Evolutionary conservation across 2,797 vertebrate genomes (phyloP), one percentile per base, ranked within the genome.

Genomic region (Bovichtus variegatus): DNA sequence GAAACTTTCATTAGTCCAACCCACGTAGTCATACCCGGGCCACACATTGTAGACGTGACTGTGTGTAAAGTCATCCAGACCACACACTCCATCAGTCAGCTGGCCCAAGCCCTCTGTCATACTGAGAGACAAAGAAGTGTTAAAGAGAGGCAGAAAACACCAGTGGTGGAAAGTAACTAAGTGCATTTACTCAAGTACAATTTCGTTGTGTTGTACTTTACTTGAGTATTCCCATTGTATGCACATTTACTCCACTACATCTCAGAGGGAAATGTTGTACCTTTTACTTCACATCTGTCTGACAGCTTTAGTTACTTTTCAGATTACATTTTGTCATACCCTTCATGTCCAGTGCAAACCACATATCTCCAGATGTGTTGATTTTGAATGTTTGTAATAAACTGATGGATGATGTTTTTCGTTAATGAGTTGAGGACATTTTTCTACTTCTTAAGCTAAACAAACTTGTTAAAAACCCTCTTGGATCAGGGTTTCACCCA

Each of bases 31-130:
- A 0, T 99, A 99, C 16, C 98, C 98, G 0, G 97, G 97, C 98
- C 97, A 98, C 64, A 96, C 96, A 0, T 97, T 97, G 93, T 98
- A 97, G 75, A 98, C 96, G 0, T 97, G 97, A 66, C 97, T 98
- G 77, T 95, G 94, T 0, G 94, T 96, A 76, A 99, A 99, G 85
- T 99, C 97, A 0, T 99, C 98, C 83, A 96, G 92, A 61, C 98
- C 98, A 0, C 96, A 97, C 78, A 98, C 96, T 0, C 98, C 98
- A 0, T 99, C 98, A 0, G 98, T 99, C 88, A 99, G 85, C 90
- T 99, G 98, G n/a, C 98, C 98, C 83, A 99, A 90, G 3, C 98
- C 98, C 84, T 99, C 98, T 0, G 97, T 98, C 98, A 99, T 99
- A 89, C 98, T 99, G 93, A 6, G 15, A 66, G 62, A 66, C 55